Conservation (phyloP, 2,888 invertebrate species). For the Liodrosophila aerea region DNA sequence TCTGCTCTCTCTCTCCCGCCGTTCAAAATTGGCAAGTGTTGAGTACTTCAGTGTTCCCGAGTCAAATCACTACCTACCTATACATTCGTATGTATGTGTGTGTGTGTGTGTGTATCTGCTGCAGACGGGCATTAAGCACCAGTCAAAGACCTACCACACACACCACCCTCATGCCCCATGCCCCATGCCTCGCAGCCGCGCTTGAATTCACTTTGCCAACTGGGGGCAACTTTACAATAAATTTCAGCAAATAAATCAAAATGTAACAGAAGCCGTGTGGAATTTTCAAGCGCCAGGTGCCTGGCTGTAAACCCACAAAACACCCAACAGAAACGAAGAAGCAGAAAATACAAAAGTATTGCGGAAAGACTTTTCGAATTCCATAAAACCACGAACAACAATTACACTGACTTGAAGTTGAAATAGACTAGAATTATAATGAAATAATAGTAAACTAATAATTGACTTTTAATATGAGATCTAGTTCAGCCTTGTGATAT, state of each 20-base stretch:
- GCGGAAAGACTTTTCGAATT: too few species aligned
- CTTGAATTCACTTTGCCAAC: slow-evolving; percentile 36
- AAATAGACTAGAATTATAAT: too few species aligned
- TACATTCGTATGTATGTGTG: too few species aligned
- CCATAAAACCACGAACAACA: too few species aligned
- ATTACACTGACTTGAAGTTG: not conserved
- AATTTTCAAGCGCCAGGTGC: slow-evolving; percentile 71
- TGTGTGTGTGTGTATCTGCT: slow-evolving; percentile 29
- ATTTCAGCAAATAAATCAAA: slow-evolving; percentile 76
- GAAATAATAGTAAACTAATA: too few species aligned
- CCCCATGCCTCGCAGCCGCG: not conserved
- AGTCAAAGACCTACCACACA: not conserved
- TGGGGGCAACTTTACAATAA: slow-evolving; percentile 68
- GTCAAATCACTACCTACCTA: slow-evolving; percentile 30
- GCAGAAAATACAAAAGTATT: too few species aligned
- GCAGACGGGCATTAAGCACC: slow-evolving; percentile 25
- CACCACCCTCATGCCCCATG: too few species aligned
- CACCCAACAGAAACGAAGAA: not conserved
- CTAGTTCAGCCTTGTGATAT: too few species aligned
- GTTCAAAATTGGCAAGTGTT: slow-evolving; percentile 33
- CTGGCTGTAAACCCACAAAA: slow-evolving; percentile 21
- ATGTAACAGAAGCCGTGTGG: slow-evolving; percentile 71
- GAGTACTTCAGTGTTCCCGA: slow-evolving; percentile 30
- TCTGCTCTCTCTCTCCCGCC: not conserved
- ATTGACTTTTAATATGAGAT: too few species aligned